phyloP scores from a whole-genome alignment of 2,113 vertebrate species.

The Orcinus orca region DNA sequence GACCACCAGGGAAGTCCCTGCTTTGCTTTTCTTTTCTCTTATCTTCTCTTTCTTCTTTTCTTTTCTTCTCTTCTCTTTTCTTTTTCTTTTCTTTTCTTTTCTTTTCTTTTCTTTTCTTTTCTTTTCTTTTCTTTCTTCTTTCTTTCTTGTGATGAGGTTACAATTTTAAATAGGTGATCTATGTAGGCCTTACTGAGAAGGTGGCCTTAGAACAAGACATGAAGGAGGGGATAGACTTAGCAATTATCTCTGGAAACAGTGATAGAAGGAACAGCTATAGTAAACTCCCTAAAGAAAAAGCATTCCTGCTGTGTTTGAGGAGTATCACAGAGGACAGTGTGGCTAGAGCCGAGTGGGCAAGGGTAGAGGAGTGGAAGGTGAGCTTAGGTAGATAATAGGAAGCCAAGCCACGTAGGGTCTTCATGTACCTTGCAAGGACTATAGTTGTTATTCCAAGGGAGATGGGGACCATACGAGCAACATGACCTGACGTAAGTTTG shows the following conservation, averaged over 20 bases:
- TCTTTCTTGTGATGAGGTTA: neutral
- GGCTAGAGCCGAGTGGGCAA: neutral
- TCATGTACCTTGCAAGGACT: neutral
- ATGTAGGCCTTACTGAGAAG: neutral
- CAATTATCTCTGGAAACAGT: neutral
- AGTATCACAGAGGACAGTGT: neutral
- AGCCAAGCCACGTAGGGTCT: neutral
- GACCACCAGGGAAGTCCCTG: no score
- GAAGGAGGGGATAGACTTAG: neutral
- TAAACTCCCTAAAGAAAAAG: neutral
- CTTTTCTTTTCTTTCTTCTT: neutral
- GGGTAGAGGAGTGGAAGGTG: neutral
- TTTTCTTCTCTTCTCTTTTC: no score
- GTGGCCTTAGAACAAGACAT: neutral
- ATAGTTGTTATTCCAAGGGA: neutral
- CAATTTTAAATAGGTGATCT: neutral
- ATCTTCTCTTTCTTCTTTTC: no score
- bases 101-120: neutral
- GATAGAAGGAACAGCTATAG: neutral
- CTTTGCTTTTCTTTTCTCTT: no score
- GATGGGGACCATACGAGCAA: neutral
- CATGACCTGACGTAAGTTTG: neutral
- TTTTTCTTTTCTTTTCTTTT: neutral
- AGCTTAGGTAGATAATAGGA: neutral
- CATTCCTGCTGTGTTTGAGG: neutral